Base-by-base conservation (phyloP, 2,113 vertebrate genomes). In the Nannobrachium achirus region DNA sequence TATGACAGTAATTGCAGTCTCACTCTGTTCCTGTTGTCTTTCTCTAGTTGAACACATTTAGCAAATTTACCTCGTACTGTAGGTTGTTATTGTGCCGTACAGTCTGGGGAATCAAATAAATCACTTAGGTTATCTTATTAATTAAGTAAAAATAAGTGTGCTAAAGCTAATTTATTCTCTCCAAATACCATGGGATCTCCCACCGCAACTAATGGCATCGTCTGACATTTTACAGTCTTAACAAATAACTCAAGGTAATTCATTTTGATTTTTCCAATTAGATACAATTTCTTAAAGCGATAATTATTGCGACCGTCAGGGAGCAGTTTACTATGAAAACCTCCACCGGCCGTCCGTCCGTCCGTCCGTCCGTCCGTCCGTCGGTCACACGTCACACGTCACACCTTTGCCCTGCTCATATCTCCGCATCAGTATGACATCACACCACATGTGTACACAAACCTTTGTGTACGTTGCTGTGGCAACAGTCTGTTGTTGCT, bases 141-240 rank as follows among this genome's bases (percentile, higher is more conserved):
- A 93, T 93, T 92, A 93, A 92, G 89, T 92, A 84, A 88, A 88
- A 92, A 91, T 90, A 90, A 92, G 87, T 83, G 80, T 86, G 86
- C 78, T 69, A 51, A 72, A 85, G 83, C 81, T 91, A 91, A 91
- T 89, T 86, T 91, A 89, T 91, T 92, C 82, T 50, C 45, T 86
- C 84, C 76, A 90, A 91, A 90, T 86, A 90, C 79, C 88, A 80
- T 72, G 84, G 84, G 89, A 91, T 88, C 81, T 76, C 61, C 75
- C 62, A 57, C 81, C 52, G 82, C 82, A 89, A 86, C 86, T 88
- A 88, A 84, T 87, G 85, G 79, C 86, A 71, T 45, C 80, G 74
- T 82, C 79, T 90, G 86, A 89, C 88, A 85, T 89, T 89, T 89
- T 69, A 78, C 82, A 85, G 63, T 84, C 77, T 89, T 84, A 88